These are phyloP conservation scores for Leucosticte australis DNA, from an alignment of 2,113 vertebrate genomes.

Conservation along the genomic window DNA sequence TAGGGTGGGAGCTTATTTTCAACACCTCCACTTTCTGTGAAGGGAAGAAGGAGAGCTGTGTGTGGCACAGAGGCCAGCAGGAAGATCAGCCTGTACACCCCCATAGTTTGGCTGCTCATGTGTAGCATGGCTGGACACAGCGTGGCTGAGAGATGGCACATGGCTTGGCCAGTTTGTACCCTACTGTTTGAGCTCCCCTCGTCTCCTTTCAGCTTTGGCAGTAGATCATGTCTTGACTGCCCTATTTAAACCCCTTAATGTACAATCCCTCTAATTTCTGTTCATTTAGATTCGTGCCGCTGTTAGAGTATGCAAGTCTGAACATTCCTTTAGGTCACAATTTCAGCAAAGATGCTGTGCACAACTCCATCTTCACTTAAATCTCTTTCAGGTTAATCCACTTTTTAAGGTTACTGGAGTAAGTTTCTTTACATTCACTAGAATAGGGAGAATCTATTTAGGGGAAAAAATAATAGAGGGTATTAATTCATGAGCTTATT, in stretches of 20 bases:
- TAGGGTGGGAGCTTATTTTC: neutral
- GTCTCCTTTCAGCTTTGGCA: neutral
- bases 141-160: neutral
- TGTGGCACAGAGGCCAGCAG: neutral
- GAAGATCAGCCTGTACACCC: neutral
- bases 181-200: neutral
- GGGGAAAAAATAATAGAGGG: neutral
- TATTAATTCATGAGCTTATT: neutral
- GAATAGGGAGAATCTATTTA: neutral
- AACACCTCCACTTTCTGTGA: neutral
- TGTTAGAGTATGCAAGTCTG: neutral
- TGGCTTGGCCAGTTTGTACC: neutral
- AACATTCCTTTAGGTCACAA: neutral
- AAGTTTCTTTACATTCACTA: neutral
- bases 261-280: neutral
- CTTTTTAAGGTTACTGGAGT: neutral
- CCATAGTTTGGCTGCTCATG: accelerated
- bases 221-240: neutral
- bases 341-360: neutral
- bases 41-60: neutral
- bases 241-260: neutral
- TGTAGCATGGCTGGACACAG: accelerated
- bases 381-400: neutral
- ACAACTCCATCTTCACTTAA: neutral
- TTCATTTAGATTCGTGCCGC: neutral